These are phyloP conservation scores for Melinopterus prodromus DNA, from an alignment of 2,888 invertebrate species.

Conservation along the genomic window DNA sequence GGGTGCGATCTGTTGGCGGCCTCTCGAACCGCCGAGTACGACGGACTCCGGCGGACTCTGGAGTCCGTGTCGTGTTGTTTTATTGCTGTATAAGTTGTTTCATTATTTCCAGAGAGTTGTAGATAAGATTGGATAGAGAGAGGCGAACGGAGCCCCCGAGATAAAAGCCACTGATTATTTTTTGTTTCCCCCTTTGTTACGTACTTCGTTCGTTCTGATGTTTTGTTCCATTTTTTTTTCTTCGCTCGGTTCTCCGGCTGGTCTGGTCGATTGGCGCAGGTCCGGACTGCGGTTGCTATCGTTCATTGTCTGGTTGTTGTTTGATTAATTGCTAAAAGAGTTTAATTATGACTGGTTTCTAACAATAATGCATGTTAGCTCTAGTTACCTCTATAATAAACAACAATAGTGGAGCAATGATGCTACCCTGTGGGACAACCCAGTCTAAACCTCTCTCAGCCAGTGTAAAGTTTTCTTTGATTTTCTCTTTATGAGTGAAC, in stretches of 20 bases:
- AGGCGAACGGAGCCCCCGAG: conserved; percentile 34
- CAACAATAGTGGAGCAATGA: too few species aligned
- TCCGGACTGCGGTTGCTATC: background rate
- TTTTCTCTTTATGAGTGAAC: too few species aligned
- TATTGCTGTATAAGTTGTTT: conserved; percentile 57
- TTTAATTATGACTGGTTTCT: background rate
- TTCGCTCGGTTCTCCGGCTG: background rate
- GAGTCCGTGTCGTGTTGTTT: conserved; percentile 50
- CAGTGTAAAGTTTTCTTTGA: too few species aligned
- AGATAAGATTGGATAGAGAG: conserved; percentile 54
- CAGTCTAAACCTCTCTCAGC: too few species aligned
- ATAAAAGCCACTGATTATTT: conserved; percentile 50
- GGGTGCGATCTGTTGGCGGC: conserved; percentile 57
- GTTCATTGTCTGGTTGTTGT: background rate
- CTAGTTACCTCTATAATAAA: too few species aligned
- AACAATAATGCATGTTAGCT: too few species aligned
- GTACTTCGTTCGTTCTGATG: conserved; percentile 9
- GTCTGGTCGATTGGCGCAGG: background rate
- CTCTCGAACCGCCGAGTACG: conserved; percentile 44
- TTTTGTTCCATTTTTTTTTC: background rate
- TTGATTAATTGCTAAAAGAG: background rate
- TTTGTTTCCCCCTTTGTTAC: conserved; percentile 32
- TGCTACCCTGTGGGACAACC: too few species aligned
- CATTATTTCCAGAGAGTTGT: conserved; percentile 55
- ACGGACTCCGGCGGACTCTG: background rate